phyloP scores from a whole-genome alignment of 2,888 invertebrate genomes.

The Beris morrisii region DNA sequence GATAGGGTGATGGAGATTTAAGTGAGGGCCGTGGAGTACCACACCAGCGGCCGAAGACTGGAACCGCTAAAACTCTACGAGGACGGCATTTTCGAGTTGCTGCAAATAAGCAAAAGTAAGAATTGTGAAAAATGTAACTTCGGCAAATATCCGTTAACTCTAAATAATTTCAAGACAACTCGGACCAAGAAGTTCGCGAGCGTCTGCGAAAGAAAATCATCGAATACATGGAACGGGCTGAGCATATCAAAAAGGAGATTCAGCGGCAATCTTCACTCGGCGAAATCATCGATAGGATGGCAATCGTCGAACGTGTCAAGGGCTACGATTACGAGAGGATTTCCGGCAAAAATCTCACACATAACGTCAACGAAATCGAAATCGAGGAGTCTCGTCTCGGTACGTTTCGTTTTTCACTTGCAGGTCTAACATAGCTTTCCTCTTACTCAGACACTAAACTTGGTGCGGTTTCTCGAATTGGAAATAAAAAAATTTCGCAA shows the following conservation, averaged over 20 bases:
- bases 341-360: constrained; percentile 79
- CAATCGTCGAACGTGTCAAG: constrained; percentile 72
- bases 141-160: neutral
- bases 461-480: constrained; percentile 81
- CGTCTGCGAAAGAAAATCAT: constrained; percentile 60
- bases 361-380: constrained; percentile 68
- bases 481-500: constrained; percentile 68
- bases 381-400: constrained; percentile 72
- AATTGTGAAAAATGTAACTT: neutral
- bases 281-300: constrained; percentile 72
- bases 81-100: constrained; percentile 49
- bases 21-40: constrained; percentile 51
- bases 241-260: constrained; percentile 73
- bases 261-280: constrained; percentile 70
- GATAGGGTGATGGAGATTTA: constrained; percentile 40
- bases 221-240: constrained; percentile 81
- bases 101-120: constrained; percentile 42
- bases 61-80: constrained; percentile 53
- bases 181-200: constrained; percentile 56
- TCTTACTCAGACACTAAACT: constrained; percentile 65
- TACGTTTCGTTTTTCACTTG: too few relatives aligned
- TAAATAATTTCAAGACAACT: constrained; percentile 49
- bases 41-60: constrained; percentile 49
- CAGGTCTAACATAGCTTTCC: too few relatives aligned
- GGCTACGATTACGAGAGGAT: constrained; percentile 78